Conservation (phyloP, 2,113 vertebrate genomes). For the Ictalurus furcatus region DNA sequence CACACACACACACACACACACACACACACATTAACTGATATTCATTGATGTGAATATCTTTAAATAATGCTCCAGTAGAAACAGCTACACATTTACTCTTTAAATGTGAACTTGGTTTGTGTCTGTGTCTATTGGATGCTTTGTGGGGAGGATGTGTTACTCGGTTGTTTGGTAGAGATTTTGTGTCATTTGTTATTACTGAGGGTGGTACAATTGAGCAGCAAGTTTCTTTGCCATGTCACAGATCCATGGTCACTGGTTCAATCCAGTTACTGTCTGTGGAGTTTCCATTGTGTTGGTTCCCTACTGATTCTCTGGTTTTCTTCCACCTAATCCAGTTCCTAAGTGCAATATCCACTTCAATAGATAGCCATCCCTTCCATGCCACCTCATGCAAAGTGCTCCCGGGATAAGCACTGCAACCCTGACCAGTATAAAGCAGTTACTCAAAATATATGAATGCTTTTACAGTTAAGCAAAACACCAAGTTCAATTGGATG, state of each 20-base stretch:
- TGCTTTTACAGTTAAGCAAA: conserved; percentile 9
- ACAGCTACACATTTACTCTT: background rate
- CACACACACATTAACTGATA: conserved; percentile 5
- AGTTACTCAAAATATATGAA: background rate
- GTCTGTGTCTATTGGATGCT: background rate
- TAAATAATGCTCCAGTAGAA: conserved; percentile 1
- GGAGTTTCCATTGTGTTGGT: background rate
- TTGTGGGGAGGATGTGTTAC: background rate
- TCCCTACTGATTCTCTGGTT: background rate
- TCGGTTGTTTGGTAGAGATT: background rate
- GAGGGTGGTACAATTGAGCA: background rate
- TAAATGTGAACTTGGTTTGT: background rate
- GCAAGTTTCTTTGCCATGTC: background rate
- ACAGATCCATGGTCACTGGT: background rate
- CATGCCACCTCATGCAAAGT: background rate
- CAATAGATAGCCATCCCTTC: background rate
- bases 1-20: no score
- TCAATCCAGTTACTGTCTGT: background rate
- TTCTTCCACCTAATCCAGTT: background rate
- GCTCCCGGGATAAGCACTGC: background rate
- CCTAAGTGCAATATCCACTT: background rate
- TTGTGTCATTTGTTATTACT: background rate
- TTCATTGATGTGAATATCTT: background rate
- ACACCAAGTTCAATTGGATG: background rate
- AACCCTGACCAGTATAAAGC: background rate